These are phyloP conservation scores for Conops quadrifasciatus DNA, from an alignment of 2,888 invertebrate species.

Conservation along the genomic window DNA sequence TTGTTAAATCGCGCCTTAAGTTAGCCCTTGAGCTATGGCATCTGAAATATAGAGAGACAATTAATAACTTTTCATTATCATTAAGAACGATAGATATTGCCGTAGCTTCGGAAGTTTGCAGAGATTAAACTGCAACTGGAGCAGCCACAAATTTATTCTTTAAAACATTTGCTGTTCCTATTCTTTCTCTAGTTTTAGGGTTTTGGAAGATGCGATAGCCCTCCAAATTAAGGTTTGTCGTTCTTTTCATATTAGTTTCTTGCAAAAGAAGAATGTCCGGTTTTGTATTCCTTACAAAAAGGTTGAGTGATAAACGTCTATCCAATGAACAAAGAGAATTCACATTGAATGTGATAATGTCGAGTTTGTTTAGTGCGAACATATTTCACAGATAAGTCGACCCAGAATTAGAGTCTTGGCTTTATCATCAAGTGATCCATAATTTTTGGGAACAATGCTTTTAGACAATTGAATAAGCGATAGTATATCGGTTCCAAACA, in stretches of 20 bases:
- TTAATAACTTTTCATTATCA: too few relatives aligned
- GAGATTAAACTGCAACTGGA: too few relatives aligned
- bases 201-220: background rate
- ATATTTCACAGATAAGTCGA: constrained; percentile 3
- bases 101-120: too few relatives aligned
- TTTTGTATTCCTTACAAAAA: background rate
- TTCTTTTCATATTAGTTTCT: constrained; percentile 36
- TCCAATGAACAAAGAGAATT: background rate
- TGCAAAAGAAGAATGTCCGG: background rate
- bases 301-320: background rate
- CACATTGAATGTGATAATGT: background rate
- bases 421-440: background rate
- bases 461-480: background rate
- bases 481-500: background rate
- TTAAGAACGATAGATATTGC: too few relatives aligned
- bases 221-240: background rate
- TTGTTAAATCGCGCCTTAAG: too few relatives aligned
- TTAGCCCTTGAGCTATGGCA: too few relatives aligned
- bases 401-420: background rate
- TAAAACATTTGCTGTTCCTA: background rate
- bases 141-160: too few relatives aligned
- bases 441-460: background rate
- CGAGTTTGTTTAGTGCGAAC: constrained; percentile 13
- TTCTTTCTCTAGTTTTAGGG: background rate
- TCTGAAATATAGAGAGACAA: too few relatives aligned